A percentile compares a stretch with the other conserved stretches of the same genome.
phyloP scores from a whole-genome alignment of 2,888 invertebrate genomes.

The Macrosoma leucophasiata region DNA sequence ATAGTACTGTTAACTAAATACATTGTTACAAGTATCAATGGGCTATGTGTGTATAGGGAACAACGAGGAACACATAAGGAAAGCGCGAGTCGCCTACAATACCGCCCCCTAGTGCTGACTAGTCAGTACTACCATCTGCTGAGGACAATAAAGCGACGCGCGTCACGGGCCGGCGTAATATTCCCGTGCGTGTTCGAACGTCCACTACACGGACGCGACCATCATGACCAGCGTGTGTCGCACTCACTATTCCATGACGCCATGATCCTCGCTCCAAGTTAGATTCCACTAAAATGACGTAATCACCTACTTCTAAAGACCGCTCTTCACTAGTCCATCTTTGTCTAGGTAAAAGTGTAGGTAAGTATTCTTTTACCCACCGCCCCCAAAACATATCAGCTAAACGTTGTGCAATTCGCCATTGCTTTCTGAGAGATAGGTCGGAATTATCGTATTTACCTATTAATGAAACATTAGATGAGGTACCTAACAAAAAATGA shows the following conservation, averaged over 20 bases:
- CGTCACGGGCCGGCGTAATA: neutral
- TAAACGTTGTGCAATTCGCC: constrained; percentile 11
- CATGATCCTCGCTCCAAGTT: constrained; percentile 25
- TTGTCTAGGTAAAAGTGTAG: constrained; percentile 17
- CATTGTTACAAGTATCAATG: no score
- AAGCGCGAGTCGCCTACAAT: constrained; percentile 1
- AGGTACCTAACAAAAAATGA: constrained; percentile 14
- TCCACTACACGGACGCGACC: no score
- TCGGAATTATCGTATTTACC: constrained; percentile 3
- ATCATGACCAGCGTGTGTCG: no score
- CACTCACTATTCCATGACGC: constrained; percentile 15
- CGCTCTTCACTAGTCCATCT: constrained; percentile 9
- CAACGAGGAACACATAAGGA: no score
- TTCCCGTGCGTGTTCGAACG: neutral
- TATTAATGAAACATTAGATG: no score
- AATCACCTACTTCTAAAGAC: neutral
- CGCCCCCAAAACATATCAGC: constrained; percentile 20
- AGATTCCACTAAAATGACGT: constrained; percentile 20
- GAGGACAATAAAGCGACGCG: neutral
- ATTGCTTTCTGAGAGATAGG: neutral
- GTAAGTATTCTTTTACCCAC: constrained; percentile 27
- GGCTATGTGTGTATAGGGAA: no score
- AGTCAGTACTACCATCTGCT: neutral
- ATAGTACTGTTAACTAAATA: no score
- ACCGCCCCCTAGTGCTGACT: constrained; percentile 2